Evolutionary conservation across 2,113 vertebrate genomes (phyloP), one percentile per base, ranked within the genome.

Genomic region (Apaloderma vittatum): DNA sequence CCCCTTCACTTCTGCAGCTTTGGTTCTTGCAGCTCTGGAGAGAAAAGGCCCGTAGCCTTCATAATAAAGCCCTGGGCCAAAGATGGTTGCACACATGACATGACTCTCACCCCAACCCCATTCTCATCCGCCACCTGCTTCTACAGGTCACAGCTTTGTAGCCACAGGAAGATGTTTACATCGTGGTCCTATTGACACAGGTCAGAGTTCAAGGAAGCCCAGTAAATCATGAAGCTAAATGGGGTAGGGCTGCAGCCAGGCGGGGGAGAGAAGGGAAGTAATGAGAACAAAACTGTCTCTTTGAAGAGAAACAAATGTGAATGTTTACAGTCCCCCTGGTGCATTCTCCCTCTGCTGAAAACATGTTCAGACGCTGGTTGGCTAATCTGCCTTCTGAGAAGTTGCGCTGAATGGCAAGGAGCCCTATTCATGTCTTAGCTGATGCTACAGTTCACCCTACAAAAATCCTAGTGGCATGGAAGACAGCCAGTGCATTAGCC

Each of bases 131-230:
- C 88, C 94, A 97, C 94, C 95, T 97, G 97, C 91, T 97, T 68
- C 79, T 81, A 45, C 76, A 93, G 95, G 96, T 93, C 96, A 96
- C 4, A 24, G 76, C 66, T 91, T 70, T 95, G 94, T 19, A 82
- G 90, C 51, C 82, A 86, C 70, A 55, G 89, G 91, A 96, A 81
- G 82, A 93, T 86, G 92, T 94, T 97, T 95, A 94, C 93, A 90
- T 81, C 82, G 27, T 14, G 43, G 76, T 57, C 90, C 85, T 83
- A 71, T 15, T 91, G 93, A 95, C 94, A 83, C 4, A 43, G 94
- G 94, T 93, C 95, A 97, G 86, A 94, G 97, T 94, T 97, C 97
- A 97, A 95, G 95, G 97, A 92, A 96, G 90, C 51, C 87, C 85
- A 96, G 95, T 97, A 97, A 97, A 97, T 97, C 95, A 95, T 43